Evolutionary conservation across 2,888 invertebrate species (phyloP).

Genomic region (Acanthopleura granulata): DNA sequence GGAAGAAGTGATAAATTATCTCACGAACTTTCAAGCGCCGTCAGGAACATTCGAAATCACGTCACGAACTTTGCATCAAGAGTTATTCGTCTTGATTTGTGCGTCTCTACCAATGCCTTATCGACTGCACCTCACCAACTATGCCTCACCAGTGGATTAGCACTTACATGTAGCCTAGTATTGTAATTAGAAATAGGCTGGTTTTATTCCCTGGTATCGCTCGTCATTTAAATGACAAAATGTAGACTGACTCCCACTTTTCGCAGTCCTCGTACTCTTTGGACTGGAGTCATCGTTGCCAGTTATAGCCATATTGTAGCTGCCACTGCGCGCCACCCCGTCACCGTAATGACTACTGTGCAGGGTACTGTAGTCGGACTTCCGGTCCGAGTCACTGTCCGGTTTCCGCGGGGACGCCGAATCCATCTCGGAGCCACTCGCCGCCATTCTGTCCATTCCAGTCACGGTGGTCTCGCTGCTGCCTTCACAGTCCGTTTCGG

Average conservation of each 20-base stretch:
- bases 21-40: too few relatives aligned
- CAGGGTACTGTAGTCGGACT: not conserved
- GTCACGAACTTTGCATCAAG: too few relatives aligned
- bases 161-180: too few relatives aligned
- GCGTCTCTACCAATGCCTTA: too few relatives aligned
- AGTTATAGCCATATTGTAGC: slow-evolving; percentile 1
- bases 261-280: not conserved
- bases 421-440: not conserved
- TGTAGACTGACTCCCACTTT: not conserved
- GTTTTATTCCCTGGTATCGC: not conserved
- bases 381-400: not conserved
- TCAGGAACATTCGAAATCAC: too few relatives aligned
- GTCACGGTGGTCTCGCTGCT: not conserved
- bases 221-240: not conserved
- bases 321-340: not conserved
- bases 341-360: not conserved
- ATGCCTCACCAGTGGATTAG: too few relatives aligned
- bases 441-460: not conserved
- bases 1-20: too few relatives aligned
- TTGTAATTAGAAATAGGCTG: not conserved
- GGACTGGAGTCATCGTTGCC: not conserved
- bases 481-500: not conserved
- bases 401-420: not conserved
- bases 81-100: too few relatives aligned
- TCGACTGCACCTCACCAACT: too few relatives aligned